Percentiles rank a stretch among this genome's conserved stretches.
Conservation (phyloP, 2,113 vertebrate species). For the Bujurquina vittata region DNA sequence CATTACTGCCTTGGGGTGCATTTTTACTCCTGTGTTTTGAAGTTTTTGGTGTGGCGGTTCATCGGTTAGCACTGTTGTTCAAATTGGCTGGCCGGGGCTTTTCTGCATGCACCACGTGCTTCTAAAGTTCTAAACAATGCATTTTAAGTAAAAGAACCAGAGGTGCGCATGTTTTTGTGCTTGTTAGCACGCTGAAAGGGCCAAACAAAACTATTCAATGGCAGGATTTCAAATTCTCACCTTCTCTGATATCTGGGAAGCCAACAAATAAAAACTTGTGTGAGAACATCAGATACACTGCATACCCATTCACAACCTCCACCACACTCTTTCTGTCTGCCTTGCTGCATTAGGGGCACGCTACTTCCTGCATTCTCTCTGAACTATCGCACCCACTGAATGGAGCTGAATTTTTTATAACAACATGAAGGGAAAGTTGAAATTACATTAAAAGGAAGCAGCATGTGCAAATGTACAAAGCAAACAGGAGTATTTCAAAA, state of each 20-base stretch:
- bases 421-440: background rate
- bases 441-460: background rate
- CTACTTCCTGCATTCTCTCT: slow-evolving; percentile 4
- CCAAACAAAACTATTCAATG: background rate
- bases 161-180: background rate
- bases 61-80: background rate
- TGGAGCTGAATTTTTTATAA: background rate
- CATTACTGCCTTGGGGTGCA: slow-evolving; percentile 11
- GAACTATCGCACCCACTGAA: slow-evolving; percentile 1
- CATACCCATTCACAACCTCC: background rate
- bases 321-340: background rate
- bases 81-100: background rate
- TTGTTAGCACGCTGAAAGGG: background rate
- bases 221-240: slow-evolving; percentile 7
- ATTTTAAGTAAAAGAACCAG: background rate
- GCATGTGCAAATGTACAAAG: background rate
- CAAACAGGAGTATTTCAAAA: slow-evolving; percentile 3
- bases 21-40: slow-evolving; percentile 18
- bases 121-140: background rate
- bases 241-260: background rate
- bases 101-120: background rate
- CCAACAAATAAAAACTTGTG: background rate
- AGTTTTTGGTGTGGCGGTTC: background rate
- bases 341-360: background rate
- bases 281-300: background rate